A percentile compares a stretch with the other conserved stretches of the same genome.
phyloP scores from a whole-genome alignment of 1,140 invertebrate species.

The Pseudomyrmex gracilis region DNA sequence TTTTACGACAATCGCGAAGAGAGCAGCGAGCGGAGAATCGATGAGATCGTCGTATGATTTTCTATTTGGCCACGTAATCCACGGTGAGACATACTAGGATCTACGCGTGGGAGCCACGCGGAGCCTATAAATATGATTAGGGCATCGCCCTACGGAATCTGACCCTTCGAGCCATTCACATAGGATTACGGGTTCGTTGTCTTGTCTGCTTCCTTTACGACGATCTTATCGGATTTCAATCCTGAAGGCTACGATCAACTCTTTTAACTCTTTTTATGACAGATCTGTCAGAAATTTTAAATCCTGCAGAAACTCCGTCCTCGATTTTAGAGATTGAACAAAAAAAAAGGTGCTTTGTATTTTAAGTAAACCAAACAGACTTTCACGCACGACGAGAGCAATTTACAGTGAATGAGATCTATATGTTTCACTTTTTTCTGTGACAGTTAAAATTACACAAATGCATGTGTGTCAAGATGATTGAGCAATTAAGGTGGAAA shows the following conservation, averaged over 20 bases:
- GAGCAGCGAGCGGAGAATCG: slow-evolving; percentile 38
- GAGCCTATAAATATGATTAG: slow-evolving; percentile 84
- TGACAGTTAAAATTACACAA: slow-evolving; percentile 13
- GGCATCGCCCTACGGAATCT: slow-evolving; percentile 75
- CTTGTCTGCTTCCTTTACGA: slow-evolving; percentile 81
- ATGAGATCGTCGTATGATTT: slow-evolving; percentile 68
- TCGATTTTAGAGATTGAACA: not conserved
- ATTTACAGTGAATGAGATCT: not conserved
- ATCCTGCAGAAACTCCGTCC: not conserved
- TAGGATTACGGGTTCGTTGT: slow-evolving; percentile 81
- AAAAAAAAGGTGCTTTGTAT: not conserved
- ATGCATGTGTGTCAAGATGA: slow-evolving; percentile 16
- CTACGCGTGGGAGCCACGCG: slow-evolving; percentile 62
- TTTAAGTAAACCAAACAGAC: not conserved
- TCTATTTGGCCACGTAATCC: slow-evolving; percentile 80
- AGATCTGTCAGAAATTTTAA: slow-evolving; percentile 18
- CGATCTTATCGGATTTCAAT: slow-evolving; percentile 79
- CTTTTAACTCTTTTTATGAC: slow-evolving; percentile 58
- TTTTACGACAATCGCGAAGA: slow-evolving; percentile 65
- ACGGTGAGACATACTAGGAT: slow-evolving; percentile 71
- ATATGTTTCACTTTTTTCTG: not conserved
- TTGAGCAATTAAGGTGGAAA: slow-evolving; percentile 7
- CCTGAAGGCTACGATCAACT: slow-evolving; percentile 65
- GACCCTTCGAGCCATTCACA: slow-evolving; percentile 78
- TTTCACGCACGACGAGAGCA: not conserved